Conservation (phyloP, 2,888 invertebrate genomes). For the Chalcis sispes region DNA sequence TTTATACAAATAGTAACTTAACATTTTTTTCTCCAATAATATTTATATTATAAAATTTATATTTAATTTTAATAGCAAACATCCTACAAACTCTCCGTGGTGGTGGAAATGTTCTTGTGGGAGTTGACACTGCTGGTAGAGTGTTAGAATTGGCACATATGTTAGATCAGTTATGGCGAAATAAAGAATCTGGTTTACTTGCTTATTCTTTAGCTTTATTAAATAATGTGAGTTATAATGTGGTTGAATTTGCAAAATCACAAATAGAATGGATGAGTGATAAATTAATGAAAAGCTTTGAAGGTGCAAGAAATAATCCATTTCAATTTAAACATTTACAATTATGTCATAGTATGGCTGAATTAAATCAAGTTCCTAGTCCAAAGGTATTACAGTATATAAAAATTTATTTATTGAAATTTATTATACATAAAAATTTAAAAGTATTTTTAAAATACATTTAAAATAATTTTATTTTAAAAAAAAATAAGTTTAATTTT, state of each 20-base stretch:
- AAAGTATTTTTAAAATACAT: conserved; percentile 2
- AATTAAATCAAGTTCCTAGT: conserved; percentile 90
- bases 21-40: background rate
- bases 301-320: conserved; percentile 94
- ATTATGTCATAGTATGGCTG: conserved; percentile 93
- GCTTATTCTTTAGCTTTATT: conserved; percentile 95
- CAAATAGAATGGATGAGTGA: conserved; percentile 99
- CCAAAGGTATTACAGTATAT: conserved; percentile 83
- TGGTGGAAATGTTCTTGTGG: conserved; percentile 96
- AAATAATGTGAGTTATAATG: conserved; percentile 98
- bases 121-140: conserved; percentile 97
- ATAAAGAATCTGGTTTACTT: conserved; percentile 95
- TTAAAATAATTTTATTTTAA: background rate
- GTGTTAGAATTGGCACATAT: conserved; percentile 97
- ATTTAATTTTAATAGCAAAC: conserved; percentile 81
- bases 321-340: conserved; percentile 96
- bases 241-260: conserved; percentile 98
- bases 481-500: background rate
- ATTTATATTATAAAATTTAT: conserved; percentile 16
- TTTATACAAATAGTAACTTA: no score
- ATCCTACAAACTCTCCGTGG: conserved; percentile 94
- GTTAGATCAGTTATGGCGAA: conserved; percentile 95
- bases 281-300: conserved; percentile 94
- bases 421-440: conserved; percentile 1
- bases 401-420: conserved; percentile 1